Base-by-base conservation (phyloP, 2,113 vertebrate genomes). In the Panurus biarmicus region DNA sequence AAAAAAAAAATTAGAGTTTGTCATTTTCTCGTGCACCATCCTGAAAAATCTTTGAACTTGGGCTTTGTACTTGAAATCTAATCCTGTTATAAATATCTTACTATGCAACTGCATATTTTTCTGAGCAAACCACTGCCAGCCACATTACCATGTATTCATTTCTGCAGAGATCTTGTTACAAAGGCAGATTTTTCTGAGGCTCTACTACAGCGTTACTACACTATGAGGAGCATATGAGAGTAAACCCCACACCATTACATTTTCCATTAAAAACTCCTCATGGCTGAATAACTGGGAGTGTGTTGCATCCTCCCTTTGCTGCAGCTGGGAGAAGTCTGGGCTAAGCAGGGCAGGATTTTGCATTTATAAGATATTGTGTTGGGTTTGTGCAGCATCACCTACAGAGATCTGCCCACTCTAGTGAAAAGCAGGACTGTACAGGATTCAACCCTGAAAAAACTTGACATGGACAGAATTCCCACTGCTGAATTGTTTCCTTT, bases 121-220 rank as follows among this genome's bases (percentile, higher is more conserved):
- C 89, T 44, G 70, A 57, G 75, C 72, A 87, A 88, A 94, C 57
- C 53, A 16, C 45, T 87, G 75, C 81, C 84, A 54, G 77, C 47
- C 72, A 40, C 72, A 8, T 84, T 26, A 29, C 53, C 36, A 2
- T 9, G n/a, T 47, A 38, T 16, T 83, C 48, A 53, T 73, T 85
- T 85, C 81, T 76, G 9, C 23, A 31, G 7, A 71, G 89, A 75
- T 87, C 80, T 85, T 45, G 81, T 94, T 93, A 87, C 87, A 82
- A 91, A 84, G 62, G 38, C 89, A 88, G 81, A 85, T 91, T 94
- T 94, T 93, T 94, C 87, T 45, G 62, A 31, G 94, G 73, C 81
- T 91, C 21, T 78, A 29, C 69, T 74, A 42, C 76, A 81, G 83
- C 72, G 91, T 91, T 89, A 56, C 91, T 48, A 5, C 7, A 18